Evolutionary conservation across 2,888 invertebrate genomes (phyloP).

Genomic region (Hecatera dysodea): DNA sequence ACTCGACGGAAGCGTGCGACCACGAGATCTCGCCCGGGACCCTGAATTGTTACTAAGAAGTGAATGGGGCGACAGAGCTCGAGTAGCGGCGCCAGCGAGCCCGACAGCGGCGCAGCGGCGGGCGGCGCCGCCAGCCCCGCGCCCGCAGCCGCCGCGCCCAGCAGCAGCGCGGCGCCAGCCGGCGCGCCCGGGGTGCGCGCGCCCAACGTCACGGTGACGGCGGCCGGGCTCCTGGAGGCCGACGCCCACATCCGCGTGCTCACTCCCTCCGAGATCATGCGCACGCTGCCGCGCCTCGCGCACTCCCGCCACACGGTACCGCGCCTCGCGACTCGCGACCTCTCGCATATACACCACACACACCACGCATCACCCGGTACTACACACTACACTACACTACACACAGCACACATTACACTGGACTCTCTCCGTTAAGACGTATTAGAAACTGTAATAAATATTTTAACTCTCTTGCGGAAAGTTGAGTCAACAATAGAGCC

Average conservation of each 20-base stretch:
- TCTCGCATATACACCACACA: constrained; percentile 65
- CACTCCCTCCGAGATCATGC: constrained; percentile 97
- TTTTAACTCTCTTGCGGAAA: background rate
- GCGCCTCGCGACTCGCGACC: constrained; percentile 58
- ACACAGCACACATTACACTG: background rate
- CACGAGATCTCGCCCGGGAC: constrained; percentile 51
- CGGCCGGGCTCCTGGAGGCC: constrained; percentile 90
- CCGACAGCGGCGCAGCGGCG: constrained; percentile 67
- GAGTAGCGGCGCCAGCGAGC: constrained; percentile 63
- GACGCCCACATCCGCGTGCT: constrained; percentile 97
- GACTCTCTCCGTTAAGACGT: background rate
- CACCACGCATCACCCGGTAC: constrained; percentile 81
- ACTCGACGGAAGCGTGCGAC: constrained; percentile 50
- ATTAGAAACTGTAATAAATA: background rate
- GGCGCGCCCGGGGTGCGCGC: constrained; percentile 88
- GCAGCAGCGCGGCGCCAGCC: constrained; percentile 48
- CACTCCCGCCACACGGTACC: constrained; percentile 71
- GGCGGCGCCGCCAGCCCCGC: constrained; percentile 58
- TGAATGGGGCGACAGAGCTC: constrained; percentile 81
- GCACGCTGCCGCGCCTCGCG: constrained; percentile 96
- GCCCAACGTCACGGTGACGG: constrained; percentile 93
- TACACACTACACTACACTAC: constrained; percentile 55
- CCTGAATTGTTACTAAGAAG: constrained; percentile 74
- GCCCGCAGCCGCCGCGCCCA: constrained; percentile 54
- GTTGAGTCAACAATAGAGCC: background rate